phyloP scores from a whole-genome alignment of 1,140 invertebrate genomes.

The Nasonia giraulti region DNA sequence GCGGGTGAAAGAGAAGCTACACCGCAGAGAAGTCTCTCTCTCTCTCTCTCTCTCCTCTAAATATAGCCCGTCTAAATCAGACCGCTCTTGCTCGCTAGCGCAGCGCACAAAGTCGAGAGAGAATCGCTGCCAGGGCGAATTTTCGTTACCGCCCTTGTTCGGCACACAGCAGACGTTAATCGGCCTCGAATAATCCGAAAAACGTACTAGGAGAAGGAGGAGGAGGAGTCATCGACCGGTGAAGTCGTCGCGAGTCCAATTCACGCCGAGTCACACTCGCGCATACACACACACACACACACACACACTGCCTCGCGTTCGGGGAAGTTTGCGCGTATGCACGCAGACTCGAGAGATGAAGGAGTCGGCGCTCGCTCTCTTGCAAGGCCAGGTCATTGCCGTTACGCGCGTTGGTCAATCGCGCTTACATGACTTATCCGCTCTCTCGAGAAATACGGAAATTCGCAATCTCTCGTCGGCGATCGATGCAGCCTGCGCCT shows the following conservation, averaged over 20 bases:
- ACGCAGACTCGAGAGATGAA: neutral
- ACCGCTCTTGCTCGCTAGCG: neutral
- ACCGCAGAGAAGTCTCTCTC: neutral
- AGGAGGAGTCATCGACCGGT: too few relatives aligned
- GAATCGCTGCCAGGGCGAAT: neutral
- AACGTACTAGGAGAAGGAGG: neutral
- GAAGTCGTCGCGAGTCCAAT: too few relatives aligned
- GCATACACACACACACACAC: neutral
- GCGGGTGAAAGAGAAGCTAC: neutral
- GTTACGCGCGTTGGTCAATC: conserved; percentile 14
- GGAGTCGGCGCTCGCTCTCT: neutral
- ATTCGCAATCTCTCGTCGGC: neutral
- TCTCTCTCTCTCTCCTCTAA: neutral
- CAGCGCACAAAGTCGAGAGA: neutral
- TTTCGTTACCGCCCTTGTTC: neutral
- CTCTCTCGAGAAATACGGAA: conserved; percentile 7
- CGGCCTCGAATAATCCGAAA: neutral
- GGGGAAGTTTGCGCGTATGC: conserved; percentile 36
- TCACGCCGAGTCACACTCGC: too few relatives aligned
- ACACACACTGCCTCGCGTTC: neutral
- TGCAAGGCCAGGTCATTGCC: conserved; percentile 21
- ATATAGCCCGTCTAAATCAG: conserved; percentile 43
- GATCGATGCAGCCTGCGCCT: neutral
- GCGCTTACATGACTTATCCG: too few relatives aligned
- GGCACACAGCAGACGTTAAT: neutral